phyloP scores from a whole-genome alignment of 2,113 vertebrate species.

The Solea senegalensis region DNA sequence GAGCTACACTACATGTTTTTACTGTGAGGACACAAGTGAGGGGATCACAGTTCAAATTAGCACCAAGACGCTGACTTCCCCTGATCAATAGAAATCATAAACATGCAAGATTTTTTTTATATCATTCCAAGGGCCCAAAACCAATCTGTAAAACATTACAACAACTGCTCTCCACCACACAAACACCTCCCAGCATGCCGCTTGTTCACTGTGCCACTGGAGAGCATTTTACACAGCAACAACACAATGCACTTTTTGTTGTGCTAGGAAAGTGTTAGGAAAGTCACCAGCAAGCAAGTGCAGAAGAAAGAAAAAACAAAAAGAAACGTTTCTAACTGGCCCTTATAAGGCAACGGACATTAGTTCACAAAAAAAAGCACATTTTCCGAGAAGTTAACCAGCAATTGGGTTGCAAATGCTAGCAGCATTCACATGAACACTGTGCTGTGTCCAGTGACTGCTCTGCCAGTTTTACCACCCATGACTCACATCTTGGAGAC shows the following conservation, averaged over 20 bases:
- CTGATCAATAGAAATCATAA: background rate
- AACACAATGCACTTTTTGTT: slow-evolving; percentile 66
- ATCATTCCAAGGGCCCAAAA: background rate
- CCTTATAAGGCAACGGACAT: slow-evolving; percentile 32
- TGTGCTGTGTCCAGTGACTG: background rate
- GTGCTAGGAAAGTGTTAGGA: slow-evolving; percentile 2
- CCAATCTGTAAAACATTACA: background rate
- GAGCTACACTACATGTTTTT: background rate
- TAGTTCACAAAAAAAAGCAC: slow-evolving; percentile 1
- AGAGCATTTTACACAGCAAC: slow-evolving; percentile 27
- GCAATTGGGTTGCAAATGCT: background rate
- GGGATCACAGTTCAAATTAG: background rate
- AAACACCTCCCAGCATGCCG: slow-evolving; percentile 7
- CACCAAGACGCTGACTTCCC: background rate
- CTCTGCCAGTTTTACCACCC: slow-evolving; percentile 1
- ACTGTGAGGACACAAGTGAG: background rate
- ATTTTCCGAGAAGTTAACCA: slow-evolving; percentile 31
- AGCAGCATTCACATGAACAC: slow-evolving; percentile 8
- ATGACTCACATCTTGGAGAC: slow-evolving; percentile 25
- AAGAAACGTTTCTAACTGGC: background rate
- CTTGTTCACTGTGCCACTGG: slow-evolving; percentile 22
- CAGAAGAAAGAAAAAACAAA: slow-evolving; percentile 16
- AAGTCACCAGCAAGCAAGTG: slow-evolving; percentile 20
- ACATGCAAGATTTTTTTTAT: background rate
- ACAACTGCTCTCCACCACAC: background rate